These are phyloP conservation scores for Myoxocephalus aenaeus DNA, from an alignment of 2,797 vertebrate genomes.

Conservation along the genomic window DNA sequence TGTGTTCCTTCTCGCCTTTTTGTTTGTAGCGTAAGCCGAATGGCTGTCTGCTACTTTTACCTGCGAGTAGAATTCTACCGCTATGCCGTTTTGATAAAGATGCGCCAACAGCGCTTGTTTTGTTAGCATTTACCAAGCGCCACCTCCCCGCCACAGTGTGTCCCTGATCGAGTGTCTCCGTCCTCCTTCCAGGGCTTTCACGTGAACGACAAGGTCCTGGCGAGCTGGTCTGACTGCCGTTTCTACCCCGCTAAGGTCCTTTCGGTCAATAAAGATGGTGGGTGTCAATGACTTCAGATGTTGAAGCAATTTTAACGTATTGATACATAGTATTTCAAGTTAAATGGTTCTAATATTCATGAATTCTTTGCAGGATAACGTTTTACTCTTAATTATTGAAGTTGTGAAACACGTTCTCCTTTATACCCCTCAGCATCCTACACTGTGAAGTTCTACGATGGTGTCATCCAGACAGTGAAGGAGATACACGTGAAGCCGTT, in stretches of 20 bases:
- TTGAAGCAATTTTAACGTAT: background rate
- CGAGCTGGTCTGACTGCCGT: conserved; percentile 97
- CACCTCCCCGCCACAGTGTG: background rate
- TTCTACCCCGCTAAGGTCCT: conserved; percentile 96
- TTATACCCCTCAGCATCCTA: conserved; percentile 87
- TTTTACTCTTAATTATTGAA: background rate
- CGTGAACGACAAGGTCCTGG: conserved; percentile 94
- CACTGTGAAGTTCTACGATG: conserved; percentile 98
- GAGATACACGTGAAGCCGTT: conserved; percentile 97
- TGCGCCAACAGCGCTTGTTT: background rate
- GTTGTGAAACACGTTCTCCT: background rate
- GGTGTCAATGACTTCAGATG: conserved; percentile 31
- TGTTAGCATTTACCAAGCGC: background rate
- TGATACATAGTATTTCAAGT: background rate
- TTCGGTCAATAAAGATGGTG: conserved; percentile 95
- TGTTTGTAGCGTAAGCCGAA: background rate
- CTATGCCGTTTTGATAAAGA: background rate
- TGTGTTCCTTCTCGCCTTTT: conserved; percentile 9
- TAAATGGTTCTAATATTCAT: background rate
- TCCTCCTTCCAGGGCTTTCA: conserved; percentile 87
- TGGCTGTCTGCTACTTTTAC: background rate
- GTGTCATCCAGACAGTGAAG: conserved; percentile 96
- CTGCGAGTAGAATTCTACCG: background rate
- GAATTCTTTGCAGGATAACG: background rate
- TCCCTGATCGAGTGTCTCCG: conserved; percentile 3